Conservation (phyloP, 2,113 vertebrate species). For the Nothocercus nigrocapillus region DNA sequence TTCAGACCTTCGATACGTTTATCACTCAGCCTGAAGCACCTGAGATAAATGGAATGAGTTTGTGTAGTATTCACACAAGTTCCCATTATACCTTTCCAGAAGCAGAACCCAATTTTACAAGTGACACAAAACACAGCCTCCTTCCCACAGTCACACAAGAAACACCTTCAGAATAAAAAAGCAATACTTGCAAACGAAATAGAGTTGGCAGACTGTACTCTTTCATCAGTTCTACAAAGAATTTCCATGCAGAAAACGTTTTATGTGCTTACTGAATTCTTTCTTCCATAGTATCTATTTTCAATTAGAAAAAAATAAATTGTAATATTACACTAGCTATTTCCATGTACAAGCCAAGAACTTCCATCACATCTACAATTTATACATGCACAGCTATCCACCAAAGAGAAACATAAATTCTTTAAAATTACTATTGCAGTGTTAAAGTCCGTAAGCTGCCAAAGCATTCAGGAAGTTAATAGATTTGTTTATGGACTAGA, state of each 20-base stretch:
- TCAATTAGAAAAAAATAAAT: not conserved
- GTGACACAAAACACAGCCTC: not conserved
- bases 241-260: not conserved
- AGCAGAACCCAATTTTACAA: not conserved
- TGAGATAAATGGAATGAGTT: not conserved
- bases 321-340: not conserved
- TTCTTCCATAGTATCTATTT: not conserved
- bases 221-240: not conserved
- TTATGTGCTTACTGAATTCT: not conserved
- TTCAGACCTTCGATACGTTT: not conserved
- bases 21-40: not conserved
- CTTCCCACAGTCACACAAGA: not conserved
- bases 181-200: not conserved
- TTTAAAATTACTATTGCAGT: not conserved
- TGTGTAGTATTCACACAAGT: not conserved
- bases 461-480: constrained; percentile 55
- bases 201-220: not conserved
- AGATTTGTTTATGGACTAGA: constrained; percentile 64
- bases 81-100: not conserved
- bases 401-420: constrained; percentile 9
- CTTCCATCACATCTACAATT: not conserved
- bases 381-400: not conserved
- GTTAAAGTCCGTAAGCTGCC: not conserved
- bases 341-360: not conserved
- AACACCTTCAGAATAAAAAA: not conserved